These are phyloP conservation scores for Amitus sp. DNA, from an alignment of 2,888 invertebrate genomes.

Conservation along the genomic window DNA sequence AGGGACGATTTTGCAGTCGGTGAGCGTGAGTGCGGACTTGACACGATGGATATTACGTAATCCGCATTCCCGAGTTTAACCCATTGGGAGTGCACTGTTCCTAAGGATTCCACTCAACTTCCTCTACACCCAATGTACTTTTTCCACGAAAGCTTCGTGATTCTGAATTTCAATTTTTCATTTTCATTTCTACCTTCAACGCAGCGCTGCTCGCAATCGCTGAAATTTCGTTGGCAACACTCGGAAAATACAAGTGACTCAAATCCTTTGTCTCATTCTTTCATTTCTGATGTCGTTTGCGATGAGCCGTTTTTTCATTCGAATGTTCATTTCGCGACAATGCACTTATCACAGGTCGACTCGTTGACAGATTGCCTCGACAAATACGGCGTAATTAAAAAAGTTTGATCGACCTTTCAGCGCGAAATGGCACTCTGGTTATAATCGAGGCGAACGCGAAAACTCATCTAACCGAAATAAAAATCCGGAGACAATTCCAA, in stretches of 20 bases:
- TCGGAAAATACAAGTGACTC: too few species aligned
- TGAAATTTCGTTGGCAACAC: too few species aligned
- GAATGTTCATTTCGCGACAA: too few species aligned
- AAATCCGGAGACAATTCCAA: constrained; percentile 7
- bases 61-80: constrained; percentile 38
- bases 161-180: constrained; percentile 2
- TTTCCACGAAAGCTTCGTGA: not conserved
- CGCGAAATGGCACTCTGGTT: not conserved
- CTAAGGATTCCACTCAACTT: constrained; percentile 1
- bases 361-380: constrained; percentile 5
- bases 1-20: constrained; percentile 16
- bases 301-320: too few species aligned
- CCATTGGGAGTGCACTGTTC: constrained; percentile 17
- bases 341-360: not conserved
- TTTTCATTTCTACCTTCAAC: not conserved
- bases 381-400: constrained; percentile 16
- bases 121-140: not conserved
- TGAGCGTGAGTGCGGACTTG: too few species aligned
- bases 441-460: constrained; percentile 6
- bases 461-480: constrained; percentile 2
- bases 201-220: too few species aligned
- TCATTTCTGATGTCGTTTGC: too few species aligned
- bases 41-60: constrained; percentile 48
- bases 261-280: too few species aligned
- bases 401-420: constrained; percentile 17